Evolutionary conservation across 1,140 invertebrate species (phyloP).

Genomic region (Hyles vespertilio): DNA sequence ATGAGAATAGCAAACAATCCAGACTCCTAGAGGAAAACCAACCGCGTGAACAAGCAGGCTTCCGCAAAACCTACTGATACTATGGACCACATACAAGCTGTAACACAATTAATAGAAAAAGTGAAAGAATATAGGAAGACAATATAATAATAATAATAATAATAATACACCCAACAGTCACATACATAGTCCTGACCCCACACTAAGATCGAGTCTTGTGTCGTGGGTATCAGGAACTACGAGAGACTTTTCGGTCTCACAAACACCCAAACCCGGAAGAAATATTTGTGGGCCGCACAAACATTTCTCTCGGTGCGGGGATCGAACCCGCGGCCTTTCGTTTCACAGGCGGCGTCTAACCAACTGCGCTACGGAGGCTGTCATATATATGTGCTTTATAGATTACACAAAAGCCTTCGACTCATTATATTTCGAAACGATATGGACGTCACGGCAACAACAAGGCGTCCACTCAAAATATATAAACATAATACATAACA

Average conservation of each 20-base stretch:
- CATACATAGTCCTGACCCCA: too few species aligned
- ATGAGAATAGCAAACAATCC: background rate
- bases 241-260: too few species aligned
- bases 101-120: background rate
- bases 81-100: background rate
- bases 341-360: too few species aligned
- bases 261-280: too few species aligned
- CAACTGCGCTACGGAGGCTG: too few species aligned
- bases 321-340: too few species aligned
- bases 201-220: too few species aligned
- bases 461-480: background rate
- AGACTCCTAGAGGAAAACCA: slow-evolving; percentile 4
- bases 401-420: background rate
- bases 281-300: too few species aligned
- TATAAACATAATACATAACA: slow-evolving; percentile 13
- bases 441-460: background rate
- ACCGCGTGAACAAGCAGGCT: background rate
- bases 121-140: background rate
- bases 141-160: too few species aligned
- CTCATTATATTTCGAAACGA: background rate
- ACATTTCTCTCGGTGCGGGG: too few species aligned
- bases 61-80: background rate
- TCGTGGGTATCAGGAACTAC: too few species aligned
- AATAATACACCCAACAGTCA: too few species aligned
- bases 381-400: background rate